Percentiles rank a stretch among this genome's conserved stretches.
These are phyloP conservation scores for Phaethornis superciliosus DNA, from an alignment of 2,113 vertebrate species.

Conservation along the genomic window DNA sequence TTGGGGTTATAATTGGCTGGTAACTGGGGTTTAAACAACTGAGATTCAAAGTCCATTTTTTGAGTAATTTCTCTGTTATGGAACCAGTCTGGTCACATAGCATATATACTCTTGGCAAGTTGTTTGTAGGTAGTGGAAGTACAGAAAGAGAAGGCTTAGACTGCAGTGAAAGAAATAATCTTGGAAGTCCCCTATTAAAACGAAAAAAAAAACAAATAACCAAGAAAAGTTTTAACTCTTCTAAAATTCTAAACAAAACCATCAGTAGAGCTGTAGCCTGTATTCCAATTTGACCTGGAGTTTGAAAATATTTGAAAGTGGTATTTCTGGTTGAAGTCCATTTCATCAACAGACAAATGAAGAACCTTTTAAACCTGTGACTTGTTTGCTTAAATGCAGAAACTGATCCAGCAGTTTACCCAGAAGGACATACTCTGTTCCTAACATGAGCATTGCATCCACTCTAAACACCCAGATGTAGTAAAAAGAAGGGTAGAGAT, in stretches of 20 bases:
- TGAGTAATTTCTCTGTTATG: slow-evolving; percentile 18
- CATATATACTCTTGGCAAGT: neutral
- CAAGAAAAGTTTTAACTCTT: neutral
- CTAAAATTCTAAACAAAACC: neutral
- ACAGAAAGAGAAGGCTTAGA: neutral
- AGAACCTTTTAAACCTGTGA: neutral
- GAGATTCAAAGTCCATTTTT: slow-evolving; percentile 34
- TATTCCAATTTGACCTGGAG: neutral
- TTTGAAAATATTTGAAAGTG: neutral
- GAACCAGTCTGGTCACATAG: neutral
- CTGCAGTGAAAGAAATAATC: neutral
- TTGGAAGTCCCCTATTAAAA: neutral
- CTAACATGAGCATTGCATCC: neutral
- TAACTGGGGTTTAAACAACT: slow-evolving; percentile 37
- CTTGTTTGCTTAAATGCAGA: neutral
- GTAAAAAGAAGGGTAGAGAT: neutral
- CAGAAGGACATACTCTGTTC: neutral
- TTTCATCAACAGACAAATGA: neutral
- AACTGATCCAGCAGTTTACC: neutral
- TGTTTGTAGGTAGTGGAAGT: neutral
- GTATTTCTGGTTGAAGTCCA: neutral
- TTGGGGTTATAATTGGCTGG: slow-evolving; percentile 36
- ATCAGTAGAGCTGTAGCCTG: neutral
- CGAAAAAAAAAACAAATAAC: neutral
- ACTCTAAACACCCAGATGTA: accelerated